A percentile compares a stretch with the other conserved stretches of the same genome.
phyloP scores from a whole-genome alignment of 2,888 invertebrate species.

The Sisyra nigra region DNA sequence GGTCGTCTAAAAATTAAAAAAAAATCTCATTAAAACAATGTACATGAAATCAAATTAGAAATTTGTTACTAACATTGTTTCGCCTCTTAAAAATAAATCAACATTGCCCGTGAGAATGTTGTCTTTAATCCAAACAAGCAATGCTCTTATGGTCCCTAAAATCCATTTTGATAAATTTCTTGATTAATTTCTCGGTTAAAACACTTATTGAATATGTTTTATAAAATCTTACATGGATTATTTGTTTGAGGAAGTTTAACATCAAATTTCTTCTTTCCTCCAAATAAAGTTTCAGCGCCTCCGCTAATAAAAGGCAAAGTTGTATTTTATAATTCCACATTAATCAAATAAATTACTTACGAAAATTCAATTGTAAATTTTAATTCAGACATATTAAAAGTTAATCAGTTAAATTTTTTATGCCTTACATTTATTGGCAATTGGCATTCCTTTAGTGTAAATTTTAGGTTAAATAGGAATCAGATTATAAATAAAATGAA shows the following conservation, averaged over 20 bases:
- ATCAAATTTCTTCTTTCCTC: constrained; percentile 58
- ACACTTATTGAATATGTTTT: constrained; percentile 1
- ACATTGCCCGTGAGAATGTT: constrained; percentile 71
- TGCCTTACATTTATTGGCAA: too few relatives aligned
- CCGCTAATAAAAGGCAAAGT: constrained; percentile 44
- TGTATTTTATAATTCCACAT: constrained; percentile 13
- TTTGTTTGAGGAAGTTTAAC: constrained; percentile 41
- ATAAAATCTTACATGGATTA: constrained; percentile 30
- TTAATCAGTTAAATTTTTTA: constrained; percentile 1
- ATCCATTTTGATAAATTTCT: constrained; percentile 10
- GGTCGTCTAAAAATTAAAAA: constrained; percentile 45
- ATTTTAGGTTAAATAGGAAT: too few relatives aligned
- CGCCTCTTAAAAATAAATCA: constrained; percentile 42
- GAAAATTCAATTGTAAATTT: neutral
- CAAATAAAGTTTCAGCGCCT: constrained; percentile 82
- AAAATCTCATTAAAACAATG: constrained; percentile 6
- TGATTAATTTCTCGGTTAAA: too few relatives aligned
- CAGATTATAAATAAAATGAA: too few relatives aligned
- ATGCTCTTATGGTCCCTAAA: constrained; percentile 50
- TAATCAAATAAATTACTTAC: neutral
- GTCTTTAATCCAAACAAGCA: constrained; percentile 71
- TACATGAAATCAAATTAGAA: constrained; percentile 4
- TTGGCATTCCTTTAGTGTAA: too few relatives aligned
- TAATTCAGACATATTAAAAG: neutral
- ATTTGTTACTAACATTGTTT: constrained; percentile 23